A percentile compares a stretch with the other conserved stretches of the same genome.
These are phyloP conservation scores for Hylyphantes graminicola DNA, from an alignment of 1,140 invertebrate genomes.

Conservation along the genomic window DNA sequence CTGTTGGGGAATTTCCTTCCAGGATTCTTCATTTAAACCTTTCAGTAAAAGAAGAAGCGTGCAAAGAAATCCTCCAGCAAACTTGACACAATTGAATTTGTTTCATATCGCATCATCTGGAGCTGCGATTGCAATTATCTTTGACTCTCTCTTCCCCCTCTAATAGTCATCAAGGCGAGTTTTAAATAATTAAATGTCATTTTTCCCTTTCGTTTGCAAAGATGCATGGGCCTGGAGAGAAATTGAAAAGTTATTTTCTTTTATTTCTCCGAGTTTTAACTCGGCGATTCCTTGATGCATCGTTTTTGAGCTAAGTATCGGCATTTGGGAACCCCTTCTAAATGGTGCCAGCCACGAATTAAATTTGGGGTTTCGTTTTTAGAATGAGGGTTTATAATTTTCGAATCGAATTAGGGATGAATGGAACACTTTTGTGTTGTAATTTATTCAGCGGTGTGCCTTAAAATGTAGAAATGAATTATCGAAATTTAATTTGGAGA, in stretches of 20 bases:
- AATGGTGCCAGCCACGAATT: no score
- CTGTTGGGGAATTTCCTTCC: no score
- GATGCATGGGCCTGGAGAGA: slow-evolving; percentile 35
- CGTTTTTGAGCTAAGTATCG: slow-evolving; percentile 42
- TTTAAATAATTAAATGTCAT: slow-evolving; percentile 60
- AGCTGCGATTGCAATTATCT: slow-evolving; percentile 46
- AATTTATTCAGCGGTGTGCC: neutral
- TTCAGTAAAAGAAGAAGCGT: no score
- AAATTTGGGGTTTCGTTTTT: no score
- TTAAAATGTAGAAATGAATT: slow-evolving; percentile 27
- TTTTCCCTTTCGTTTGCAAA: slow-evolving; percentile 40
- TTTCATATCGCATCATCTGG: neutral
- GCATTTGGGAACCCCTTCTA: slow-evolving; percentile 3
- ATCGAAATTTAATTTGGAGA: slow-evolving; percentile 1
- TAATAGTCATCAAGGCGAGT: slow-evolving; percentile 52
- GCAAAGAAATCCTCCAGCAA: no score
- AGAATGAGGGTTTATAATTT: no score
- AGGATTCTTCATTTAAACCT: no score
- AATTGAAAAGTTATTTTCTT: slow-evolving; percentile 47
- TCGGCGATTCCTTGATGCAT: slow-evolving; percentile 30
- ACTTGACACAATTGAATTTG: no score
- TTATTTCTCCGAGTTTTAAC: slow-evolving; percentile 17
- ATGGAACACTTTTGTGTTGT: no score
- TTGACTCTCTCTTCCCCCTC: neutral
- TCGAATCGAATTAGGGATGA: no score